Evolutionary conservation across 2,797 vertebrate genomes (phyloP).

Genomic region (Aldrovandia affinis): DNA sequence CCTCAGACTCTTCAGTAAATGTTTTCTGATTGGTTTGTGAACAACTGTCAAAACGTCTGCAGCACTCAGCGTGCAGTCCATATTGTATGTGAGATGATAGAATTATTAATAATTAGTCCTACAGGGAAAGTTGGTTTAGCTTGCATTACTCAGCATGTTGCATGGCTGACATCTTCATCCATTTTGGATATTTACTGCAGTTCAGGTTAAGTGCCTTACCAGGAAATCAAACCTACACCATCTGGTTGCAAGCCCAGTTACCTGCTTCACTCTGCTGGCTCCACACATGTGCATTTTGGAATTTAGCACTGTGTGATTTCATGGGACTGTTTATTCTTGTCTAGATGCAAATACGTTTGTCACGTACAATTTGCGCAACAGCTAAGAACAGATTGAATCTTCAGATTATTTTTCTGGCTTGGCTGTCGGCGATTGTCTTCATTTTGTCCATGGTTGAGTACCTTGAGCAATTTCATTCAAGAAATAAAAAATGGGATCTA

Average conservation of each 20-base stretch:
- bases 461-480: background rate
- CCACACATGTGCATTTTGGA: background rate
- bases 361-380: background rate
- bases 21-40: too few species aligned
- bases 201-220: background rate
- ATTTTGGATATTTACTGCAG: background rate
- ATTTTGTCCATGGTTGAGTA: background rate
- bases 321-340: background rate
- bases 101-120: too few species aligned
- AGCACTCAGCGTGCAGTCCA: too few species aligned
- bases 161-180: background rate
- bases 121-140: background rate
- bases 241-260: background rate
- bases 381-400: background rate
- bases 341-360: background rate
- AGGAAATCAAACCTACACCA: background rate
- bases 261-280: background rate
- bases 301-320: background rate
- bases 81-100: too few species aligned
- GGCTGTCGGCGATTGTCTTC: background rate
- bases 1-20: too few species aligned
- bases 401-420: background rate
- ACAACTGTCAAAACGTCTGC: too few species aligned
- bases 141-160: background rate
- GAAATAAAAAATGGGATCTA: background rate